Base-by-base conservation (phyloP, 1,140 invertebrate species). In the Whitmania pigra region DNA sequence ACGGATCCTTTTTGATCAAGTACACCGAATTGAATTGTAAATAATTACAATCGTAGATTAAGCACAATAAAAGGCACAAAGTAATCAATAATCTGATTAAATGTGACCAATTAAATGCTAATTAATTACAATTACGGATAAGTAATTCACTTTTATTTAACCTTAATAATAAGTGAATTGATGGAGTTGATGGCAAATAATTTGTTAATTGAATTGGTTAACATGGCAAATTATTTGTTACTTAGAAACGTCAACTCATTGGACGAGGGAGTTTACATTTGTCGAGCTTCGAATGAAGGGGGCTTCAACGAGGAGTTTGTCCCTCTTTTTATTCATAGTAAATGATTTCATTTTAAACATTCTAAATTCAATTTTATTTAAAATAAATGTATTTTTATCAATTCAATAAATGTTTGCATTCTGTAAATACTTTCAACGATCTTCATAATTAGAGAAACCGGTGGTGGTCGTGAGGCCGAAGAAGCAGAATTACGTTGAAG, bases 181-280 rank as follows among this genome's bases (percentile, higher is more conserved):
- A n/a, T n/a, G n/a, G n/a, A n/a, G n/a, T 57, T 71, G 27, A 17
- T 27, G 25, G 22, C 40, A 53, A 2, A 71, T 55, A 13, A 36
- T 67, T 69, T 18, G 66, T 11, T 29, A 40, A 36, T 43, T 27
- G 17, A 53, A 67, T 67, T 73, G 43, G 11, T 25, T 69, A 43
- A 15, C 0, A 2, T 25, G 53, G 5, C 6, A 27, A 36, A 22
- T 4, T n/a, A 25, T 22, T 11, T 5, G 13, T 49, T 9, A 60
- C 57, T 36, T 69, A 81, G 79, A 63, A 74, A 78, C 73, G 79
- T 82, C 2, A 71, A 76, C 0, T 43, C 75, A 15, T 68, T 78
- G 20, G 81, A 85, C 76, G 80, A 82, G 71, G 85, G 85, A 2
- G 72, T 75, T 36, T 86, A 85, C 75, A 76, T 80, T 20, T 86